Evolutionary conservation across 92 coral and sea anemone species (phyloP), one percentile per base, ranked within the genome.

Genomic region (Epizoanthus ramosus): DNA sequence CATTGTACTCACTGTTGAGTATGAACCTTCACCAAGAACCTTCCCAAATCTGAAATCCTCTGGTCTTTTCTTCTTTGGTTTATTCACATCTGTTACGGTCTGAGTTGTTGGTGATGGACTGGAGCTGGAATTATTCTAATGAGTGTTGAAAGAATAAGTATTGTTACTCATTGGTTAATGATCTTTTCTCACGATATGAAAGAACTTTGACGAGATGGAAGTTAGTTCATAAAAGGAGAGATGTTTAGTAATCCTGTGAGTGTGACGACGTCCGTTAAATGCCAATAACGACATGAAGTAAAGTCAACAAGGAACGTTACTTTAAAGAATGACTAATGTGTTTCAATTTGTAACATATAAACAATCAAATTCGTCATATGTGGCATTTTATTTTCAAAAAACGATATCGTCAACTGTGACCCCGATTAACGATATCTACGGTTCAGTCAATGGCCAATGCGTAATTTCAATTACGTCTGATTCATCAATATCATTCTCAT

Each of bases 41-140:
- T 97, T 97, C 43, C 99, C 98, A 94, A 97, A 97, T 83, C 72
- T 95, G 80, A 97, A 97, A 87, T 97, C 99, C 68, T 92, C 90
- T 43, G 97, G 96, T 71, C 81, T 88, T 87, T 92, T 94, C 84
- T 97, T 97, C 87, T 94, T 97, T 13, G 87, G 41, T 56, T 88
- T 85, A 71, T 76, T 87, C 24, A 19, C 74, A 28, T 74, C 74
- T 54, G 66, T 71, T 79, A 47, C 80, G 52, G 56, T 77, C n/a
- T 77, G 89, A 25, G 86, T 72, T 31, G 89, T 33, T 68, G 93
- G 56, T 13, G 95, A 90, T 58, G 92, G 75, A 1, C 24, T 59
- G 72, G 89, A 9, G 59, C 31, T 64, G 65, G 83, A 69, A 50
- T 24, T 83, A n/a, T 67, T 75, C 87, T 84, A 39, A 8, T 61